phyloP scores from a whole-genome alignment of 2,113 vertebrate genomes.

The Argyrosomus japonicus region DNA sequence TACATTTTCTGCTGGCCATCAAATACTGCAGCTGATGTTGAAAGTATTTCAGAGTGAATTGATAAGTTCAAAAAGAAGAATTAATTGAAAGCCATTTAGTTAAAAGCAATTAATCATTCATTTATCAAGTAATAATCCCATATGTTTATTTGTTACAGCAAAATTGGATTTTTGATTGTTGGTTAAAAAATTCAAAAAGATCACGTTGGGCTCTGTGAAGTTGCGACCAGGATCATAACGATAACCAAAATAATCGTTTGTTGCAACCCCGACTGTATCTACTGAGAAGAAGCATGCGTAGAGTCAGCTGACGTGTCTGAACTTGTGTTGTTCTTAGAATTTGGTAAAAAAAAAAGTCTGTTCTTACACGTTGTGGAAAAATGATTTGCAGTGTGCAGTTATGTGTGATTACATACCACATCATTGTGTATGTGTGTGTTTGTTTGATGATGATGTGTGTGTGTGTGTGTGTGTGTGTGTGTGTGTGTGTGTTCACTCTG shows the following conservation, averaged over 20 bases:
- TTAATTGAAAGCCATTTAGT: not conserved
- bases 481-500: not conserved
- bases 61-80: not conserved
- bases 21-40: not conserved
- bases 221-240: not conserved
- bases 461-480: not conserved
- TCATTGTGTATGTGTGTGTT: not conserved
- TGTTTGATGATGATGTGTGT: not conserved
- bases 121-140: not conserved
- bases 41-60: not conserved
- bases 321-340: not conserved
- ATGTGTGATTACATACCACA: not conserved
- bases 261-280: not conserved
- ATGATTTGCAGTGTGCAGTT: not conserved
- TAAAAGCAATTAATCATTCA: not conserved
- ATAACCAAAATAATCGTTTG: not conserved
- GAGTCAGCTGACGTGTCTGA: not conserved
- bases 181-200: not conserved
- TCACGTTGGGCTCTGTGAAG: not conserved
- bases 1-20: not conserved
- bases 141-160: not conserved
- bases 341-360: not conserved
- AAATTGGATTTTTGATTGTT: not conserved
- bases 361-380: not conserved
- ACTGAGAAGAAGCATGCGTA: not conserved